Percentiles rank a stretch among this genome's conserved stretches.
Evolutionary conservation across 2,797 vertebrate species (phyloP).

Genomic region (Babyrousa celebensis): DNA sequence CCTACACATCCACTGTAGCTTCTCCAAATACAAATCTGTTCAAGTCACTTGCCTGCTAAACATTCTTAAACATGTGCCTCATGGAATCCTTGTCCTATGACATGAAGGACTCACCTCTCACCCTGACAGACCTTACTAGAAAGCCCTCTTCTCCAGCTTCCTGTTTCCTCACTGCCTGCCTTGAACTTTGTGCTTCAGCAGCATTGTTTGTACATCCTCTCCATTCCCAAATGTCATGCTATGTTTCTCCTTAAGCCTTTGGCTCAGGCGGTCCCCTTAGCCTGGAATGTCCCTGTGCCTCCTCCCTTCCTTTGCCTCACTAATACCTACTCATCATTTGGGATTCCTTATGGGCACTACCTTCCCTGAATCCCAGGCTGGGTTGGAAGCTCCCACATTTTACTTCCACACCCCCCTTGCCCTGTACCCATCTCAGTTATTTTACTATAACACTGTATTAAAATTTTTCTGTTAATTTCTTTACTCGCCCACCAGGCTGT

Average conservation of each 20-base stretch:
- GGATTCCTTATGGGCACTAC: neutral
- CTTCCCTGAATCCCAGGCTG: neutral
- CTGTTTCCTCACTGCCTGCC: neutral
- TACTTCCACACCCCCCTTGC: neutral
- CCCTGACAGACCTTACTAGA: neutral
- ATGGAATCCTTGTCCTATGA: neutral
- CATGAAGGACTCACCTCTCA: neutral
- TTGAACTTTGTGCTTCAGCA: neutral
- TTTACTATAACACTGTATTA: neutral
- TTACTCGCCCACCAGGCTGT: neutral
- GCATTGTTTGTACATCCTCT: neutral
- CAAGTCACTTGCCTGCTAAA: neutral
- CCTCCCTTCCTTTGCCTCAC: neutral
- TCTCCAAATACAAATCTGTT: neutral
- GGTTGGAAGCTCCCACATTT: neutral
- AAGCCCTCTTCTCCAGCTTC: neutral
- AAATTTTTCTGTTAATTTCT: neutral
- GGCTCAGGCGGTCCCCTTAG: neutral
- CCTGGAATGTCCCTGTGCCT: neutral
- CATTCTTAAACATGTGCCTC: neutral
- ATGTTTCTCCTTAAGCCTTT: neutral
- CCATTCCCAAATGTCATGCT: neutral
- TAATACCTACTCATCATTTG: neutral
- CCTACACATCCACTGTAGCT: no score
- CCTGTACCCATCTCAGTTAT: neutral